Evolutionary conservation across 2,113 vertebrate genomes (phyloP).

Genomic region (Pampusana beccarii): DNA sequence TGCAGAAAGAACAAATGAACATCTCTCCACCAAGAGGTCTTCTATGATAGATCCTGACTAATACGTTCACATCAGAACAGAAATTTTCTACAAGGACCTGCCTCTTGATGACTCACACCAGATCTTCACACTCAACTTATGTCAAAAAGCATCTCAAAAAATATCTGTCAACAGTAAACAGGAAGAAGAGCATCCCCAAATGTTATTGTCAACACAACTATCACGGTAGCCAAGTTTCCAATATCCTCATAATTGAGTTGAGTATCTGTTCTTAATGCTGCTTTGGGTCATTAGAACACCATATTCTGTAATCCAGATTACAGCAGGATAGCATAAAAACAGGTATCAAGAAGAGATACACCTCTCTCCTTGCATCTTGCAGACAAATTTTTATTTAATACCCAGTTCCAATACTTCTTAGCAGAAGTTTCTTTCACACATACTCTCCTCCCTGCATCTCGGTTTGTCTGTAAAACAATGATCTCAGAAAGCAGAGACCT

Average conservation of each 20-base stretch:
- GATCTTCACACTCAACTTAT: not conserved
- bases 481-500: not conserved
- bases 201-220: not conserved
- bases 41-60: not conserved
- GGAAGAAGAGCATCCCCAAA: not conserved
- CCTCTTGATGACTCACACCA: not conserved
- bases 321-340: not conserved
- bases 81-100: not conserved
- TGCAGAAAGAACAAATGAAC: not conserved
- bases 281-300: not conserved
- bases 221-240: not conserved
- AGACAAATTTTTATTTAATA: not conserved
- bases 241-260: not conserved
- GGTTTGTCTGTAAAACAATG: not conserved
- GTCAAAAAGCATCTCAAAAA: not conserved
- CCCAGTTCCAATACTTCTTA: not conserved
- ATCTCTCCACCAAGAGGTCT: not conserved
- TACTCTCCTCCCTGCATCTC: not conserved
- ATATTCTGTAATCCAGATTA: not conserved
- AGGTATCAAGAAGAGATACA: not conserved
- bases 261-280: not conserved
- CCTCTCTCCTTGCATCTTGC: not conserved
- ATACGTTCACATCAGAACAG: not conserved
- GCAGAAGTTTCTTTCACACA: not conserved
- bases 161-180: not conserved